Base-by-base conservation (phyloP, 2,113 vertebrate genomes). In the Xiphorhynchus elegans region DNA sequence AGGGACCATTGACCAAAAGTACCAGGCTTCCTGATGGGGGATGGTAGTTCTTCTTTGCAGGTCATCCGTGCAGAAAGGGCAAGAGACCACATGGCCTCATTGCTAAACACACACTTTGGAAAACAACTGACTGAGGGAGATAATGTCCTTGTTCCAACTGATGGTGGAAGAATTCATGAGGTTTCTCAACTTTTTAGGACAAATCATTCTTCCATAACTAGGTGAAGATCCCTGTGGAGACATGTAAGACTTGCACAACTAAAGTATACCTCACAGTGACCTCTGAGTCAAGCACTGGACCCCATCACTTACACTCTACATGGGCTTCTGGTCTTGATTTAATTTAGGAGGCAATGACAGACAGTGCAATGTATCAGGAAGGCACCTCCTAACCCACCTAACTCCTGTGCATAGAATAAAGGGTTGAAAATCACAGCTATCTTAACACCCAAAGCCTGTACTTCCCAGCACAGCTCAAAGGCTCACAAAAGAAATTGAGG, bases 1-100 rank as follows among this genome's bases (percentile, higher is more conserved):
- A 92, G 49, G 72, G 83, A 29, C 69, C 87, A 94, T 24, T 96
- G 92, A 89, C 63, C 88, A 84, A 55, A 94, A 89, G 73, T 7
- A 81, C 53, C 72, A 13, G 47, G 63, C 94, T 96, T 91, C 86
- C 80, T 35, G 31, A 31, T 31, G 7, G 29, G 23, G 52, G 46
- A 15, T 62, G 58, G 53, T 37, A 49, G 86, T 40, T 78, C 60
- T 56, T 85, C 85, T 70, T 6, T 56, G 52, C 75, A 92, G 82
- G 79, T 94, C 72, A 78, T 6, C 79, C 1, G 0, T 81, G 88
- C 64, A 88, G 83, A 89, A 80, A 92, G 80, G 83, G 64, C 88
- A 94, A 78, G 69, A 92, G 68, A 68, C 79, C 50, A 72, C 64
- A 74, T 0, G 1, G 79, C 49, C 56, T 81, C 64, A 4, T 18